phyloP scores from a whole-genome alignment of 2,888 invertebrate genomes.

The Dendrolimus houi region DNA sequence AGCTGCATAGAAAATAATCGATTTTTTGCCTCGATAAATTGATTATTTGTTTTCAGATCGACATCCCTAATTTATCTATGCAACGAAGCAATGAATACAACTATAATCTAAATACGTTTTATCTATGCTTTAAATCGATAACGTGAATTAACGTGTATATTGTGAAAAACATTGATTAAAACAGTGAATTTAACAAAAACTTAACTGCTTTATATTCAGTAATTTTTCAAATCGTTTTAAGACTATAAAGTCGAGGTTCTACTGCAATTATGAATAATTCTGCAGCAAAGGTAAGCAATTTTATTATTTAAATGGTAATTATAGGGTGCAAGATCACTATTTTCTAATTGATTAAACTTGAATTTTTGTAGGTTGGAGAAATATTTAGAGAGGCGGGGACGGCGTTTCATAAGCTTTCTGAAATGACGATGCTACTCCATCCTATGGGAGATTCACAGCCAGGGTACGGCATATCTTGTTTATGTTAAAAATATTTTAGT shows the following conservation, averaged over 20 bases:
- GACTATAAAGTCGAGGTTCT: background rate
- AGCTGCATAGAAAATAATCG: no score
- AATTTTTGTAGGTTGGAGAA: slow-evolving; percentile 88
- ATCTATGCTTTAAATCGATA: no score
- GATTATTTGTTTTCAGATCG: no score
- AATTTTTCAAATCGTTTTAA: no score
- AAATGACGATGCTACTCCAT: slow-evolving; percentile 95
- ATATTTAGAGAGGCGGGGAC: slow-evolving; percentile 97
- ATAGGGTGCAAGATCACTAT: background rate
- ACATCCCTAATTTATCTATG: no score
- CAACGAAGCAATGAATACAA: no score
- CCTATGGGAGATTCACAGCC: slow-evolving; percentile 89
- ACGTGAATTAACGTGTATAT: no score
- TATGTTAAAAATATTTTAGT: background rate
- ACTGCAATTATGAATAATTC: slow-evolving; percentile 31
- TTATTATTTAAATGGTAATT: background rate
- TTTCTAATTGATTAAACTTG: background rate
- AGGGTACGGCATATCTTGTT: slow-evolving; percentile 73
- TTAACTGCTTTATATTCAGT: no score
- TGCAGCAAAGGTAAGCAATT: slow-evolving; percentile 32
- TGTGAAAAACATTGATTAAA: no score
- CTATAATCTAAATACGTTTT: no score
- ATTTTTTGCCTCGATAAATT: no score
- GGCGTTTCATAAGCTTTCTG: slow-evolving; percentile 95
- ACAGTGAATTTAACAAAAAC: no score